These are phyloP conservation scores for Atractosteus spatula DNA, from an alignment of 2,113 vertebrate species.

Conservation along the genomic window DNA sequence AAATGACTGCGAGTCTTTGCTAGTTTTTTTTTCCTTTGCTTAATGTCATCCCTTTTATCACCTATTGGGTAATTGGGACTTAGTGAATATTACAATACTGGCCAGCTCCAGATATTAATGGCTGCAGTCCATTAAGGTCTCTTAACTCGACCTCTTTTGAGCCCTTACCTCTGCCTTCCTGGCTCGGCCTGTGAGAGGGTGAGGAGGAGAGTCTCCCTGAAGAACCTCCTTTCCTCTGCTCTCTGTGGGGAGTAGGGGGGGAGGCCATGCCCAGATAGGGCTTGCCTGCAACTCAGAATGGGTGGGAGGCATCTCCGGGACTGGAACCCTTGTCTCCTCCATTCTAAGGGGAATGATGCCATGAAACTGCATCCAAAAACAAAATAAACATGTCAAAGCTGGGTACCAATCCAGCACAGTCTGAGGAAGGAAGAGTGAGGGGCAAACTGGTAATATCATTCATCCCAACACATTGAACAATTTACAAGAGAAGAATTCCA, in stretches of 20 bases:
- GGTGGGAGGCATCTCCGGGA: slow-evolving; percentile 3
- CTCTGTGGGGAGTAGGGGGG: slow-evolving; percentile 6
- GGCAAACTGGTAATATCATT: slow-evolving; percentile 14
- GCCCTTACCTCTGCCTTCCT: slow-evolving; percentile 38
- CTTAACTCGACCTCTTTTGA: neutral
- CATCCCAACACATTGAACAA: too few species aligned
- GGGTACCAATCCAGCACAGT: neutral
- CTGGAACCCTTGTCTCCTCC: slow-evolving; percentile 36
- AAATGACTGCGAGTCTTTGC: too few species aligned
- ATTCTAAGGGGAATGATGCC: slow-evolving; percentile 47
- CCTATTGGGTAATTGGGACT: too few species aligned
- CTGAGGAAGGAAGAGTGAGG: slow-evolving; percentile 13
- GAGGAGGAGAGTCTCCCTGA: slow-evolving; percentile 37
- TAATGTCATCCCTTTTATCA: too few species aligned
- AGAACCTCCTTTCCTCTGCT: slow-evolving; percentile 28
- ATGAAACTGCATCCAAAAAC: slow-evolving; percentile 46
- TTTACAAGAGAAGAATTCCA: neutral
- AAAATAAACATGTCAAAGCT: neutral
- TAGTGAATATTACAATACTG: too few species aligned
- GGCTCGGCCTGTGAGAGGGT: slow-evolving; percentile 7
- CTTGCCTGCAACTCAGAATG: slow-evolving; percentile 31
- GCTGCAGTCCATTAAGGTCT: too few species aligned
- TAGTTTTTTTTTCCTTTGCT: too few species aligned
- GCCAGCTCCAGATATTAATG: too few species aligned
- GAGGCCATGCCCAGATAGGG: slow-evolving; percentile 34